These are phyloP conservation scores for Tragulus kanchil DNA, from an alignment of 2,113 vertebrate genomes.

Conservation along the genomic window DNA sequence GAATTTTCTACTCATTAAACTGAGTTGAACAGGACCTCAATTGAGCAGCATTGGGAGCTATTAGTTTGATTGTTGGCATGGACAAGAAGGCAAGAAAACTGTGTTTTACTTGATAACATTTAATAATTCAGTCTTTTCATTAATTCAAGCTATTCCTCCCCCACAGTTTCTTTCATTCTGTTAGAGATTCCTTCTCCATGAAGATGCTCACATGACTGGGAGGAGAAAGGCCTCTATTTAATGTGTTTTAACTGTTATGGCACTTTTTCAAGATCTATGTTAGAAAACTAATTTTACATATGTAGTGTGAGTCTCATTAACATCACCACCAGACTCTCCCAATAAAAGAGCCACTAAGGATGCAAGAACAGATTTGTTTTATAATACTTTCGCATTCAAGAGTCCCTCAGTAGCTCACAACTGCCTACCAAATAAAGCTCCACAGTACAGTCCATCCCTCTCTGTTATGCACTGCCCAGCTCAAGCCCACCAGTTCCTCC, in stretches of 20 bases:
- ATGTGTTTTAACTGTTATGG: not conserved
- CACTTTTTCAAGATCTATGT: constrained; percentile 4
- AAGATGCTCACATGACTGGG: not conserved
- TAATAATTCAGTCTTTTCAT: constrained; percentile 38
- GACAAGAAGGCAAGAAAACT: not conserved
- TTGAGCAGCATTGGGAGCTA: not conserved
- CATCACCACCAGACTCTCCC: not conserved
- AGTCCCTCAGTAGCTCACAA: not conserved
- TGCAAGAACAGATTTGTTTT: constrained; percentile 19
- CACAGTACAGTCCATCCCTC: fast-evolving
- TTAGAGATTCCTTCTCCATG: not conserved
- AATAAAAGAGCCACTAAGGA: not conserved
- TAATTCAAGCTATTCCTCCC: not conserved
- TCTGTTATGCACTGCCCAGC: not conserved
- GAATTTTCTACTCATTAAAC: constrained; percentile 67
- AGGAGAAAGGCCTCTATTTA: not conserved
- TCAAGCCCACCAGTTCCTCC: not conserved
- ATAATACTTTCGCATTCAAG: not conserved
- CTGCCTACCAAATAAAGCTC: not conserved
- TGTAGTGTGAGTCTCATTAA: constrained; percentile 2
- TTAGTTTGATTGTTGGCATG: constrained; percentile 32
- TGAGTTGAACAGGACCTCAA: constrained; percentile 40
- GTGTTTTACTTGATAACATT: constrained; percentile 6
- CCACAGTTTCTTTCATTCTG: not conserved
- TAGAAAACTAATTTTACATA: constrained; percentile 16